A percentile compares a stretch with the other conserved stretches of the same genome.
phyloP scores from a whole-genome alignment of 2,113 vertebrate genomes.

The Phrynosoma blainvillii region DNA sequence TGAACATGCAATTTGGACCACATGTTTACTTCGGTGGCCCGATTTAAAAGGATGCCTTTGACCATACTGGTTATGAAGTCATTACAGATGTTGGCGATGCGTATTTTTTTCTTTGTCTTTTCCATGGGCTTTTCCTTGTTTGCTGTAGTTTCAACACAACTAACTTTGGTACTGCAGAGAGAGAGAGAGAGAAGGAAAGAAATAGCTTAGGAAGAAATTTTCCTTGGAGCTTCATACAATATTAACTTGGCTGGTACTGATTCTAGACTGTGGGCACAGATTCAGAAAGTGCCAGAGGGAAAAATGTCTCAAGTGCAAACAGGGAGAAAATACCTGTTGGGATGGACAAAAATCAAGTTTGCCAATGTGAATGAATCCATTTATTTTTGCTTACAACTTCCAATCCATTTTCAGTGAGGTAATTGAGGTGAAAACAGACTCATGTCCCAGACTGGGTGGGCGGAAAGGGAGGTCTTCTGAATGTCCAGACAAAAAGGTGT shows the following conservation, averaged over 20 bases:
- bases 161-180: conserved; percentile 42
- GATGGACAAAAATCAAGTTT: conserved; percentile 48
- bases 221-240: conserved; percentile 58
- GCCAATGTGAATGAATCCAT: conserved; percentile 50
- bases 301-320: conserved; percentile 41
- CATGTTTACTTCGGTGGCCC: conserved; percentile 54
- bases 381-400: conserved; percentile 65
- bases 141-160: conserved; percentile 35
- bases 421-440: conserved; percentile 48
- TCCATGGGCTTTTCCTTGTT: conserved; percentile 25
- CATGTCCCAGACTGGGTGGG: conserved; percentile 9
- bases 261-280: conserved; percentile 23
- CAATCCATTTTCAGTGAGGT: conserved; percentile 54
- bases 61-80: conserved; percentile 43
- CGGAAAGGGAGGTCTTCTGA: conserved; percentile 45
- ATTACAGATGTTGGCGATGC: conserved; percentile 48
- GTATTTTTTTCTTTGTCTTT: conserved; percentile 44
- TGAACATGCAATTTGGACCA: background rate
- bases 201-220: conserved; percentile 34
- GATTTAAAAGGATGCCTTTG: conserved; percentile 47
- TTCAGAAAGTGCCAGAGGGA: conserved; percentile 42
- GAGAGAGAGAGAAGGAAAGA: background rate
- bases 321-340: background rate
- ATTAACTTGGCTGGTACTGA: conserved; percentile 38
- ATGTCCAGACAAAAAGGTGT: conserved; percentile 16